Evolutionary conservation across 2,113 vertebrate genomes (phyloP).

Genomic region (Corythaixoides concolor): DNA sequence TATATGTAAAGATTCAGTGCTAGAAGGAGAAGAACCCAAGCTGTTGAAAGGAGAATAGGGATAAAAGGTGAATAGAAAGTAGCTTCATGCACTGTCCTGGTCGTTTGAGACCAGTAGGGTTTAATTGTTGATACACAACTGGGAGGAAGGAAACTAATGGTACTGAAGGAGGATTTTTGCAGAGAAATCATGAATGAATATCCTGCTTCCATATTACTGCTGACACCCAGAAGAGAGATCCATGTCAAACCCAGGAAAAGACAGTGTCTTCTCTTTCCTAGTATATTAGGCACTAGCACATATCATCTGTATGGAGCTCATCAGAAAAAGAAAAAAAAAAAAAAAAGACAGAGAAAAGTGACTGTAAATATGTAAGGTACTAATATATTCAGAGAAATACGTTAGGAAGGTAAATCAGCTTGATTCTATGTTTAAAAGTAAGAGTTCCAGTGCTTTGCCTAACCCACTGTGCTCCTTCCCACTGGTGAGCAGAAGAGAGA

Average conservation of each 20-base stretch:
- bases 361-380: neutral
- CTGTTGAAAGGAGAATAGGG: neutral
- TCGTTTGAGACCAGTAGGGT: neutral
- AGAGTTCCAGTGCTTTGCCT: neutral
- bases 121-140: neutral
- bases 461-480: accelerated
- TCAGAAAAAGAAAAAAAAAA: neutral
- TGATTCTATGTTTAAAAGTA: neutral
- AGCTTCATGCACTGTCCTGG: neutral
- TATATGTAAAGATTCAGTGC: neutral
- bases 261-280: neutral
- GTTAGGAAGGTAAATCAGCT: neutral
- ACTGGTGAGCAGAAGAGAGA: neutral
- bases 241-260: neutral
- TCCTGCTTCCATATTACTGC: neutral
- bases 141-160: neutral
- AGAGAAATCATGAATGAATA: neutral
- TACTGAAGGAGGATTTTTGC: neutral
- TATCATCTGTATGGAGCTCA: neutral
- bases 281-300: neutral
- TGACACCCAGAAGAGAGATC: neutral
- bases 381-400: neutral
- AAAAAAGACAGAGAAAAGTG: neutral
- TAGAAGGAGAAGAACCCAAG: neutral
- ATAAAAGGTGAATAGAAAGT: neutral